A percentile compares a stretch with the other conserved stretches of the same genome.
These are phyloP conservation scores for Naja naja DNA, from an alignment of 2,113 vertebrate genomes.

Conservation along the genomic window DNA sequence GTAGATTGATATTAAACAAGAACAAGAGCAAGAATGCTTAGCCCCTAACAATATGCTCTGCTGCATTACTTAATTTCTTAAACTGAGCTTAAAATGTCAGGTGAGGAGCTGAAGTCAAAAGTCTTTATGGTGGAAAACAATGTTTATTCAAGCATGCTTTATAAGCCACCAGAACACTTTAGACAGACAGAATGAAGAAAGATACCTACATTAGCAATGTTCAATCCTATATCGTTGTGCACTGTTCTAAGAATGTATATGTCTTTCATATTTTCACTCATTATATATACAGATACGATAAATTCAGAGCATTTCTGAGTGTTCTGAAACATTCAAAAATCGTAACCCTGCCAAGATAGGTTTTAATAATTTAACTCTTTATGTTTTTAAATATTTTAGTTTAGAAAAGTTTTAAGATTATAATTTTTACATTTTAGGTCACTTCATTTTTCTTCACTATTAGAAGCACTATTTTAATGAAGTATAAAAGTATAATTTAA, in stretches of 20 bases:
- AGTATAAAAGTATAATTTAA: not conserved
- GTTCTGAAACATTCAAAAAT: not conserved
- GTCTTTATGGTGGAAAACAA: slow-evolving; percentile 12
- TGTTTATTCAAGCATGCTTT: not conserved
- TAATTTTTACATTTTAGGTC: not conserved
- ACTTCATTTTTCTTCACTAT: not conserved
- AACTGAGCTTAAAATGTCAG: not conserved
- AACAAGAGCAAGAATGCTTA: slow-evolving; percentile 1
- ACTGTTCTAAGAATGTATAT: not conserved
- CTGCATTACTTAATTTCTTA: slow-evolving; percentile 18
- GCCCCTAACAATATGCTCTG: not conserved
- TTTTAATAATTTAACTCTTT: not conserved
- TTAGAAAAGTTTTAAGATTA: not conserved
- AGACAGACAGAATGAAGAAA: not conserved
- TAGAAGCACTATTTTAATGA: not conserved
- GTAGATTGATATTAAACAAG: not conserved
- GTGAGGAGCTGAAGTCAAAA: slow-evolving; percentile 6
- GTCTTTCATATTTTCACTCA: not conserved
- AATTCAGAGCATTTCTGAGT: not conserved
- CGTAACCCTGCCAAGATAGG: not conserved
- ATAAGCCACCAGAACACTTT: not conserved
- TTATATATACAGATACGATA: not conserved
- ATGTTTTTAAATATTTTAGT: not conserved
- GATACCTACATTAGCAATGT: not conserved
- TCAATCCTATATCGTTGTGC: not conserved